Evolutionary conservation across 2,113 vertebrate species (phyloP).

Genomic region (Odontophorus gujanensis): DNA sequence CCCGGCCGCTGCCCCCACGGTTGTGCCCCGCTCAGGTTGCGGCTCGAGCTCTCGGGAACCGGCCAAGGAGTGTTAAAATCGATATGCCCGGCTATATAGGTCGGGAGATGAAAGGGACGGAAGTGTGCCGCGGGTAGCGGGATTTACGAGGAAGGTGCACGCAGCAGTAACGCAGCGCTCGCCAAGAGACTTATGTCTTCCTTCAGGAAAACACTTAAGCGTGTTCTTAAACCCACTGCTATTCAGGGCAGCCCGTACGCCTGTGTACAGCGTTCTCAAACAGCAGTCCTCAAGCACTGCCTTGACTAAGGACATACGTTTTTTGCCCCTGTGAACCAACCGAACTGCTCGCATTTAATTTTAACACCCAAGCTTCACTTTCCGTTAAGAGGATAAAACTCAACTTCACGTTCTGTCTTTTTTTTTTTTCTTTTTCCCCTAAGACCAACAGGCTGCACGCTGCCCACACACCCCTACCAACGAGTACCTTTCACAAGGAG

Average conservation of each 20-base stretch:
- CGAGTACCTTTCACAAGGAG: background rate
- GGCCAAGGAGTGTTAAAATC: background rate
- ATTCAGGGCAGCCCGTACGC: conserved; percentile 22
- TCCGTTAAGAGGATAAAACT: background rate
- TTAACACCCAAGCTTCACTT: background rate
- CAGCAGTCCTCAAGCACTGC: background rate
- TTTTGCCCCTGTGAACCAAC: background rate
- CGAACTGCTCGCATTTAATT: background rate
- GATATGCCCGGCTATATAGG: background rate
- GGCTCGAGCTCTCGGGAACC: background rate
- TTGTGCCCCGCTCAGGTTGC: background rate
- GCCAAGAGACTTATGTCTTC: background rate
- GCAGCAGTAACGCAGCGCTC: background rate
- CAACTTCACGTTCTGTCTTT: accelerated
- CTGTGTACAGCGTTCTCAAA: background rate
- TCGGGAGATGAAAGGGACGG: conserved; percentile 17
- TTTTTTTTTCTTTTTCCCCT: background rate
- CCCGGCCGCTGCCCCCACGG: too few relatives aligned
- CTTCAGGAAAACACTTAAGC: conserved; percentile 34
- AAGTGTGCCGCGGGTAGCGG: background rate
- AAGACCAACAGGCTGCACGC: background rate
- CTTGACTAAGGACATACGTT: background rate
- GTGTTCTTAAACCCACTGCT: conserved; percentile 27
- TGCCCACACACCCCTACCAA: background rate
- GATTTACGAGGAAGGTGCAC: conserved; percentile 18